These are phyloP conservation scores for Lethenteron reissneri DNA, from an alignment of 2,113 vertebrate species.

Conservation along the genomic window DNA sequence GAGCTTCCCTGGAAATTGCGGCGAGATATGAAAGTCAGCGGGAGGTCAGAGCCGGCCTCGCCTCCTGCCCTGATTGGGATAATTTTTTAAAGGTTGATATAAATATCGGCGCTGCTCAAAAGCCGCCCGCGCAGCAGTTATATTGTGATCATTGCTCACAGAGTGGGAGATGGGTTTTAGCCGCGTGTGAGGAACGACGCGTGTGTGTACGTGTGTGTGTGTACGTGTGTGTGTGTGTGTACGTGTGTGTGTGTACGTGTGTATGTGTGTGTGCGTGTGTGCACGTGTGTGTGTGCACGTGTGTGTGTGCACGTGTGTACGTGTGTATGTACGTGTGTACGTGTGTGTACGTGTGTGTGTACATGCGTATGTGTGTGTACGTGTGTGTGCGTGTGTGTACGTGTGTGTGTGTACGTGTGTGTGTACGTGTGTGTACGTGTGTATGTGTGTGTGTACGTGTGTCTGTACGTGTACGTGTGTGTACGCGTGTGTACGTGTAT, in stretches of 20 bases:
- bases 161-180: too few species aligned
- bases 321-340: neutral
- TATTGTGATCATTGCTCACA: too few species aligned
- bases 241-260: neutral
- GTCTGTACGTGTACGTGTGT: neutral
- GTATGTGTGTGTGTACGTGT: neutral
- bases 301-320: neutral
- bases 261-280: neutral
- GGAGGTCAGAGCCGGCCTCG: too few species aligned
- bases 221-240: neutral
- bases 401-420: neutral
- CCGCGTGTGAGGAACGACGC: too few species aligned
- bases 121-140: too few species aligned
- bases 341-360: constrained; percentile 1
- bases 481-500: neutral
- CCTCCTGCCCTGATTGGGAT: too few species aligned
- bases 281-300: neutral
- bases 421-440: neutral
- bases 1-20: too few species aligned
- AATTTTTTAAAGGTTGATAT: too few species aligned
- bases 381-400: neutral
- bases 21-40: too few species aligned
- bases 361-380: neutral
- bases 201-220: constrained; percentile 4
- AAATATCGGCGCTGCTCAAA: too few species aligned